Conservation (phyloP, 2,113 vertebrate genomes). For the Gopherus evgoodei region DNA sequence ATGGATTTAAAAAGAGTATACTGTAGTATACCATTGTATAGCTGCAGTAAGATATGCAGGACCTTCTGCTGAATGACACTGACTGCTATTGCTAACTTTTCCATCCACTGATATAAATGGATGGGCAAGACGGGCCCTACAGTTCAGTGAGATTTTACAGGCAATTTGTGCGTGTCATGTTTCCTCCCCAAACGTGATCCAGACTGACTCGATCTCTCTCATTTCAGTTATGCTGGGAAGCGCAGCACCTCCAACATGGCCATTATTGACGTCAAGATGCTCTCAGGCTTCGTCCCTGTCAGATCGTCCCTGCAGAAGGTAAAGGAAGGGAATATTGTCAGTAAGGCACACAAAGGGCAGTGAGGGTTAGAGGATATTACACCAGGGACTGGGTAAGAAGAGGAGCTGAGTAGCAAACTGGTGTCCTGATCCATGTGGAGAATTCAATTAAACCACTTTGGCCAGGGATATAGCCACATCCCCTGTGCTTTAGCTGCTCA, state of each 20-base stretch:
- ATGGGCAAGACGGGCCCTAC: neutral
- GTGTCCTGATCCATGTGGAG: neutral
- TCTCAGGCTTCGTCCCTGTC: conserved; percentile 76
- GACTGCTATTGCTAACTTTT: neutral
- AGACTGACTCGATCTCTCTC: conserved; percentile 1
- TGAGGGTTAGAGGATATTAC: neutral
- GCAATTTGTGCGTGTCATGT: neutral
- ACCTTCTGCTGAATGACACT: neutral
- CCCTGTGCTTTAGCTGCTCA: neutral
- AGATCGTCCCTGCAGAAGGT: conserved; percentile 73
- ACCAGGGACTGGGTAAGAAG: neutral
- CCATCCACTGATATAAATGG: neutral
- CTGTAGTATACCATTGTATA: neutral
- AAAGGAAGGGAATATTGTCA: neutral
- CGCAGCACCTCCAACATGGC: conserved; percentile 69
- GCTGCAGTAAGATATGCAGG: neutral
- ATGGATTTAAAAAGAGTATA: neutral
- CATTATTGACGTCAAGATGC: conserved; percentile 79
- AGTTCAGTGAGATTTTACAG: neutral
- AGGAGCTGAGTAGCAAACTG: neutral
- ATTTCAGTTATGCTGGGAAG: conserved; percentile 71
- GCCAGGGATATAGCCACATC: rapidly evolving
- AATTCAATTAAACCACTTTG: neutral
- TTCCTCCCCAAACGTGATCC: neutral
- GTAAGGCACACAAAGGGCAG: neutral